Evolutionary conservation across 2,113 vertebrate species (phyloP).

Genomic region (Felis chaus): DNA sequence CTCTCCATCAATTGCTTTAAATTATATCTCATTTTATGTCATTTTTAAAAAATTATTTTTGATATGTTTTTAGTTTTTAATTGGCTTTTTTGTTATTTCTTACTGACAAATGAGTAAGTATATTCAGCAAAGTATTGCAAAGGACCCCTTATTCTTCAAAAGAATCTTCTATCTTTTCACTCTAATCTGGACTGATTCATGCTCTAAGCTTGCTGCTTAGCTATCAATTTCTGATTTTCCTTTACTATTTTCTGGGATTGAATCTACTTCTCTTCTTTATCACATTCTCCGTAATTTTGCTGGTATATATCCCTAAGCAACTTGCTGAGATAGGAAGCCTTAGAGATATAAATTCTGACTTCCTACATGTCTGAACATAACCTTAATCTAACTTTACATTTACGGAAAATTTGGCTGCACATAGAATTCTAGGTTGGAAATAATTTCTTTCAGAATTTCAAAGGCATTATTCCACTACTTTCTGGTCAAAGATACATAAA

Average conservation of each 20-base stretch:
- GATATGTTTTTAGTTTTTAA: background rate
- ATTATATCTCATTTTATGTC: background rate
- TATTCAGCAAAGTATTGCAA: background rate
- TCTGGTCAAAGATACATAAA: background rate
- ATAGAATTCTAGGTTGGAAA: conserved; percentile 12
- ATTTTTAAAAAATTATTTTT: background rate
- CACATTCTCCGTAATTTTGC: conserved; percentile 5
- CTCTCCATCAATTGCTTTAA: background rate
- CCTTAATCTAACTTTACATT: background rate
- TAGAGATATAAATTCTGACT: conserved; percentile 38
- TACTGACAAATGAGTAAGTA: background rate
- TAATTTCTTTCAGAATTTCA: conserved; percentile 23
- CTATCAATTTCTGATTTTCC: conserved; percentile 6
- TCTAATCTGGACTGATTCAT: background rate
- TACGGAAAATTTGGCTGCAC: conserved; percentile 23
- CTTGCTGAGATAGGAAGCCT: background rate
- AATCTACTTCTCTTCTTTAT: background rate
- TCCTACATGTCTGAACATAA: conserved; percentile 12
- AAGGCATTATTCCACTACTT: background rate
- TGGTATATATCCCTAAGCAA: background rate
- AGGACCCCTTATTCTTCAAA: conserved; percentile 17
- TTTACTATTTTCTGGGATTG: background rate
- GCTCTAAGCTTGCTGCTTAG: background rate
- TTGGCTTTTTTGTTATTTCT: background rate
- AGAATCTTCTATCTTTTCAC: background rate